Percentiles rank a stretch among this genome's conserved stretches.
These are phyloP conservation scores for Leptinotarsa peninsularis DNA, from an alignment of 2,888 invertebrate genomes.

Conservation along the genomic window DNA sequence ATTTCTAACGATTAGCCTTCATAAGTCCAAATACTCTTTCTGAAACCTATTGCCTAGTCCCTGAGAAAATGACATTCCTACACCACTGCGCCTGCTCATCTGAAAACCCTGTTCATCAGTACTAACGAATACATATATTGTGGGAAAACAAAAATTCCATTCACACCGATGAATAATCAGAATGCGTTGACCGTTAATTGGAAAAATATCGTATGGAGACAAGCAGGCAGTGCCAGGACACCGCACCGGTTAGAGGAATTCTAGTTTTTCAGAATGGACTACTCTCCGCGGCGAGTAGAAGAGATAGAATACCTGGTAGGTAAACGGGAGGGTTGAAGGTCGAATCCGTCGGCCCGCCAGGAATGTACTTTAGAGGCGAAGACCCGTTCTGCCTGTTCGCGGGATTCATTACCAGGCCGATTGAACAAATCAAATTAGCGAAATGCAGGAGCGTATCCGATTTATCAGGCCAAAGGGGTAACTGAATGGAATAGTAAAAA, in stretches of 20 bases:
- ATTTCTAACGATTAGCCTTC: too few species aligned
- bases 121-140: slow-evolving; percentile 15
- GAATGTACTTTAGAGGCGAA: slow-evolving; percentile 55
- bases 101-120: neutral
- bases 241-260: slow-evolving; percentile 48
- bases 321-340: slow-evolving; percentile 61
- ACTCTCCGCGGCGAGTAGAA: slow-evolving; percentile 26
- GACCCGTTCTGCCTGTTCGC: slow-evolving; percentile 62
- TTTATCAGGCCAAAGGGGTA: too few species aligned
- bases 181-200: slow-evolving; percentile 10
- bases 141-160: slow-evolving; percentile 16
- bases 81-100: neutral
- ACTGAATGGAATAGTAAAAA: too few species aligned
- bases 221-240: neutral
- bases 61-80: neutral
- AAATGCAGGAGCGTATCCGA: slow-evolving; percentile 48
- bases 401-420: slow-evolving; percentile 60
- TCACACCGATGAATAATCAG: slow-evolving; percentile 19
- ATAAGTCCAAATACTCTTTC: too few species aligned
- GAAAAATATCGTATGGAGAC: slow-evolving; percentile 11
- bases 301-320: slow-evolving; percentile 53
- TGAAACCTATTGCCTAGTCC: neutral
- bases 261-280: slow-evolving; percentile 51
- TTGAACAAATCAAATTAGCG: slow-evolving; percentile 62
- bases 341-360: slow-evolving; percentile 58